phyloP scores from a whole-genome alignment of 2,888 invertebrate species.

The Drosophila helvetica region DNA sequence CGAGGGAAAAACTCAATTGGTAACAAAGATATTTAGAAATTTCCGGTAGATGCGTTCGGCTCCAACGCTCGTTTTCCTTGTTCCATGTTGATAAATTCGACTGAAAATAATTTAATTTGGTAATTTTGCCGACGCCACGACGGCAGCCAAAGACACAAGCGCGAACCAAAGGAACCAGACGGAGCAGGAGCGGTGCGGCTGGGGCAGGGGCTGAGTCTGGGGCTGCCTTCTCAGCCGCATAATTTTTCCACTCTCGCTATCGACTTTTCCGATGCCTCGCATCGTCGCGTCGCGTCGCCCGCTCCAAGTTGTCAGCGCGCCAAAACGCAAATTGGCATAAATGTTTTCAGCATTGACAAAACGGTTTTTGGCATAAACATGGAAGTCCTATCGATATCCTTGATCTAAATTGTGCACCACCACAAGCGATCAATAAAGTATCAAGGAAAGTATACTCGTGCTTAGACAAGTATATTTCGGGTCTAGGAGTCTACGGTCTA shows the following conservation, averaged over 20 bases:
- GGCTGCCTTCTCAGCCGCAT: conserved; percentile 65
- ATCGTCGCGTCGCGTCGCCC: conserved; percentile 10
- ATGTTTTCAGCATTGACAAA: conserved; percentile 75
- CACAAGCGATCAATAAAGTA: conserved; percentile 81
- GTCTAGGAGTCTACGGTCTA: conserved; percentile 18
- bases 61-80: background rate
- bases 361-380: conserved; percentile 73
- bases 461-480: conserved; percentile 65
- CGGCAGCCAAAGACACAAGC: conserved; percentile 33
- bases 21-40: conserved; percentile 73
- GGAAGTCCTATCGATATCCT: conserved; percentile 75
- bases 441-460: conserved; percentile 29
- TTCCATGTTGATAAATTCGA: conserved; percentile 69
- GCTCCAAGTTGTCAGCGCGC: conserved; percentile 48
- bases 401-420: conserved; percentile 81
- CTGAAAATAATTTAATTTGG: conserved; percentile 77
- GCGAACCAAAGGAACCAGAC: conserved; percentile 4
- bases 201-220: background rate
- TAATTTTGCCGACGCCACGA: conserved; percentile 57
- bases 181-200: conserved; percentile 3
- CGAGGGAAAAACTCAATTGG: conserved; percentile 58
- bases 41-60: conserved; percentile 55
- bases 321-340: conserved; percentile 75
- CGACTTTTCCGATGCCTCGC: conserved; percentile 49
- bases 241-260: conserved; percentile 73